Conservation (phyloP, 2,797 vertebrate genomes). For the Cynopterus sphinx region DNA sequence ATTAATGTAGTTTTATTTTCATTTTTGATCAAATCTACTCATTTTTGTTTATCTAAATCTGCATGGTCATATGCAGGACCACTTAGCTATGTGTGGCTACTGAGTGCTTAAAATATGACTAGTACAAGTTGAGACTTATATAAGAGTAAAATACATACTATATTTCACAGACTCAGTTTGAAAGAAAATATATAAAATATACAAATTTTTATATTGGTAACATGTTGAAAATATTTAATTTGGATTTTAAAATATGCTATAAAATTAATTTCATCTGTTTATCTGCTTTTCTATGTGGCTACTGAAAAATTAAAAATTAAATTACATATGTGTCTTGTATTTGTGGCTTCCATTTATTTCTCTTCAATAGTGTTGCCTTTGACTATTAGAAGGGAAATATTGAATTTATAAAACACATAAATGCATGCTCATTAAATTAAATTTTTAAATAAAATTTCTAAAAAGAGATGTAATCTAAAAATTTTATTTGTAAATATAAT, state of each 20-base stretch:
- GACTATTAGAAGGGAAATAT: no score
- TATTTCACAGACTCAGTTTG: not conserved
- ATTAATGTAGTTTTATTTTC: not conserved
- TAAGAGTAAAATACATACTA: not conserved
- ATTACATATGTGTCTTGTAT: not conserved
- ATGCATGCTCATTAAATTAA: not conserved
- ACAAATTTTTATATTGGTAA: not conserved
- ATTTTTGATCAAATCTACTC: not conserved
- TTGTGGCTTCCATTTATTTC: not conserved
- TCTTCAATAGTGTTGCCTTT: not conserved
- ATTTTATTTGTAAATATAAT: not conserved
- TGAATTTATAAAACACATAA: not conserved
- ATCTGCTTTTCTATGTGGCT: not conserved
- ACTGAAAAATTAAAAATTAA: not conserved
- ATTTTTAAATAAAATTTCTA: conserved; percentile 7
- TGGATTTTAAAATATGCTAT: not conserved
- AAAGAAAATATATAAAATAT: not conserved
- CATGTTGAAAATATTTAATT: not conserved
- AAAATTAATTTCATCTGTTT: not conserved
- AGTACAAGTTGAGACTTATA: not conserved
- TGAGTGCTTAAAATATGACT: not conserved
- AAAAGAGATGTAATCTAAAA: not conserved
- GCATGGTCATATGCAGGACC: not conserved
- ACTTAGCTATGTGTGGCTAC: not conserved
- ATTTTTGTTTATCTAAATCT: not conserved